Percentiles rank a stretch among this genome's conserved stretches.
Conservation (phyloP, 2,888 invertebrate genomes). For the Agrotis puta region DNA sequence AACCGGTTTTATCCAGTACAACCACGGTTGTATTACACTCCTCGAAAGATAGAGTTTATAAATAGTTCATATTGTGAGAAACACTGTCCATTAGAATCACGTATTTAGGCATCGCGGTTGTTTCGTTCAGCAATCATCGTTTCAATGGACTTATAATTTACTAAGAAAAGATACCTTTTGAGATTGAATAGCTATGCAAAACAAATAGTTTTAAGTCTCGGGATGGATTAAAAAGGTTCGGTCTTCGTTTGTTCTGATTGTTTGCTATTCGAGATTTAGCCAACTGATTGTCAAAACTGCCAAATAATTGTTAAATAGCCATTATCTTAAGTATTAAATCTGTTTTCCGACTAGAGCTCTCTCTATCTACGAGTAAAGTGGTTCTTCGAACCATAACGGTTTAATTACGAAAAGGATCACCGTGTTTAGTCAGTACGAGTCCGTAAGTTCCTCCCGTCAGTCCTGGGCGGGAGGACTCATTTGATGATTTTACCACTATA, state of each 20-base stretch:
- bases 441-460: too few species aligned
- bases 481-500: too few species aligned
- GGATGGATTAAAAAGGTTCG: background rate
- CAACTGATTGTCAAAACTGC: too few species aligned
- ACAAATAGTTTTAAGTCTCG: constrained; percentile 13
- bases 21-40: constrained; percentile 66
- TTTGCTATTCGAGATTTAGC: constrained; percentile 1
- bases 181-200: constrained; percentile 23
- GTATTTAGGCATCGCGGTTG: constrained; percentile 67
- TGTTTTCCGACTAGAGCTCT: background rate
- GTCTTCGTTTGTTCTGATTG: constrained; percentile 8
- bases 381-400: background rate
- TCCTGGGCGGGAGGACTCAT: too few species aligned
- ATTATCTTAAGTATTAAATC: background rate
- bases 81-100: constrained; percentile 71
- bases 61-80: constrained; percentile 76
- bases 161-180: constrained; percentile 40
- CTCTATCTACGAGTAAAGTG: background rate
- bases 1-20: constrained; percentile 71
- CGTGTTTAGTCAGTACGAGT: too few species aligned
- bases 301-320: background rate
- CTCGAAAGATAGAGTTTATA: constrained; percentile 72
- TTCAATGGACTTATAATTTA: constrained; percentile 50
- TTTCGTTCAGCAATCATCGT: constrained; percentile 52
- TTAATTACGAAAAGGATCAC: too few species aligned